These are phyloP conservation scores for Cliona cf. orientalis DNA, from an alignment of 37 sponge, comb jelly and placozoan species.

Conservation along the genomic window DNA sequence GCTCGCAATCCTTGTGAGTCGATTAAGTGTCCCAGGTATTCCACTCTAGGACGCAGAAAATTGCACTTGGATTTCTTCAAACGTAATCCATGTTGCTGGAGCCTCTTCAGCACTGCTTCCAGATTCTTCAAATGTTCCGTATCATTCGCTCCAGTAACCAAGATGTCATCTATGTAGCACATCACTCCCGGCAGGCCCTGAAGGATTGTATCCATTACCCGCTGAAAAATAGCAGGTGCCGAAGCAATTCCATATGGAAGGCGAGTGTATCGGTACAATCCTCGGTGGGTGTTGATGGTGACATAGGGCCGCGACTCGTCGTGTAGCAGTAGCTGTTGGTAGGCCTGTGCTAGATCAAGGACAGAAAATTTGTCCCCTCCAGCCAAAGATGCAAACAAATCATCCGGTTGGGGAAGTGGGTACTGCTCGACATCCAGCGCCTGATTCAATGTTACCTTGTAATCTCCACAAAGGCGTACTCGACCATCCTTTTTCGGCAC, in stretches of 20 bases:
- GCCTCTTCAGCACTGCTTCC: conserved; percentile 21
- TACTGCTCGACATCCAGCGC: conserved; percentile 34
- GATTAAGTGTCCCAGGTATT: conserved; percentile 43
- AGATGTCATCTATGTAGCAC: too few relatives aligned
- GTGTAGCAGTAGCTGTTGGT: neutral
- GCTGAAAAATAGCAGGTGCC: conserved; percentile 28
- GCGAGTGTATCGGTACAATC: conserved; percentile 24
- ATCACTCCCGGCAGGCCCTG: conserved; percentile 12
- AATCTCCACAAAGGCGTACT: conserved; percentile 54
- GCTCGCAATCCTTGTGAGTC: conserved; percentile 17
- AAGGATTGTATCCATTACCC: conserved; percentile 10
- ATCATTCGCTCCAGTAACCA: conserved; percentile 36
- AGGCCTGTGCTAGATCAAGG: conserved; percentile 39
- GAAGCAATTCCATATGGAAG: conserved; percentile 22
- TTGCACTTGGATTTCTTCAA: conserved; percentile 27
- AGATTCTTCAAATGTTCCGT: conserved; percentile 34
- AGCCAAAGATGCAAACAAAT: conserved; percentile 27
- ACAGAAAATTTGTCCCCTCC: conserved; percentile 40
- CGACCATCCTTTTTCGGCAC: conserved; percentile 43
- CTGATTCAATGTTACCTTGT: conserved; percentile 43
- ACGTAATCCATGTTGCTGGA: conserved; percentile 15
- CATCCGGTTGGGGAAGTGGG: conserved; percentile 31
- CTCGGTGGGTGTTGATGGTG: conserved; percentile 18
- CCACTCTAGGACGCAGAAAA: conserved; percentile 15
- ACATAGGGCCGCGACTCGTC: neutral